Conservation (phyloP, 2,113 vertebrate species). For the Aleadryas rufinucha region DNA sequence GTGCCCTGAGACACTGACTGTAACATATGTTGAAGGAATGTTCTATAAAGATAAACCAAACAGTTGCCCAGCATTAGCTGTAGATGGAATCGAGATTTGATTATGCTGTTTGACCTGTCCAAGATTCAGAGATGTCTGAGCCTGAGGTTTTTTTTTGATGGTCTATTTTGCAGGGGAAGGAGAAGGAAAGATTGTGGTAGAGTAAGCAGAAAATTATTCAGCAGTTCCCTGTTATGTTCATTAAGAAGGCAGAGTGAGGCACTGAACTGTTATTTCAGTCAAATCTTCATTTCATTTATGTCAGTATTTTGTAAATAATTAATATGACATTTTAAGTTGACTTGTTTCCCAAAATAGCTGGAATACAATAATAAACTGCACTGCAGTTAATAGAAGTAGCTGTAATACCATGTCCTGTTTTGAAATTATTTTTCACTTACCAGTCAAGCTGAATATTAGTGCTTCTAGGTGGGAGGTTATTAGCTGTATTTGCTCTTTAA, state of each 20-base stretch:
- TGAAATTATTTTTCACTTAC: conserved; percentile 34
- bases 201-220: conserved; percentile 64
- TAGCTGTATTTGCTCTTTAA: neutral
- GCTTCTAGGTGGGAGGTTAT: conserved; percentile 10
- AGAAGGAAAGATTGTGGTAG: neutral
- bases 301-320: conserved; percentile 73
- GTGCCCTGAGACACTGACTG: neutral
- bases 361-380: conserved; percentile 6
- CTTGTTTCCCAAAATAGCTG: conserved; percentile 60
- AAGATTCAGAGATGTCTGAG: neutral
- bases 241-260: conserved; percentile 38
- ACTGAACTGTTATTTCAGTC: conserved; percentile 33
- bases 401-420: neutral
- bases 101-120: neutral
- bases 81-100: neutral
- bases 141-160: neutral
- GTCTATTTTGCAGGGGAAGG: neutral
- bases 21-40: conserved; percentile 6
- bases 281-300: conserved; percentile 55
- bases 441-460: neutral
- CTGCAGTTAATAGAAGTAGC: neutral
- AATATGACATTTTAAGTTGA: conserved; percentile 65
- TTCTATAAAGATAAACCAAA: neutral
- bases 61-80: neutral
- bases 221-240: conserved; percentile 16